Evolutionary conservation across 1,140 invertebrate species (phyloP).

Genomic region (Plutomurus gul): DNA sequence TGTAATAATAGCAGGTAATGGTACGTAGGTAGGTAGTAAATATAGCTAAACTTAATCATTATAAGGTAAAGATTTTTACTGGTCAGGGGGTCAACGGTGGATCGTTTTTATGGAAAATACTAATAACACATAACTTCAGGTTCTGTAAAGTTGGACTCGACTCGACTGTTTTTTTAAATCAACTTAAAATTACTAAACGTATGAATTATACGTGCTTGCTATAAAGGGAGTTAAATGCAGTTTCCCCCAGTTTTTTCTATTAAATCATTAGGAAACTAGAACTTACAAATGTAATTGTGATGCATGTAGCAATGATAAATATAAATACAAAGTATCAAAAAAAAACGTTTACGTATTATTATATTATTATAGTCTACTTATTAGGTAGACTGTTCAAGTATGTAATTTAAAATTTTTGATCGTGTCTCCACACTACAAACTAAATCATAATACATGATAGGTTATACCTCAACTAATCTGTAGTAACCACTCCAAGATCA

Average conservation of each 20-base stretch:
- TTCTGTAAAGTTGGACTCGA: conserved; percentile 13
- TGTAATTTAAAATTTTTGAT: too few relatives aligned
- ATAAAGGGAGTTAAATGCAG: conserved; percentile 24
- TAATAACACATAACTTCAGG: conserved; percentile 19
- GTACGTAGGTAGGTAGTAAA: conserved; percentile 4
- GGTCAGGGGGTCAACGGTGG: conserved; percentile 23
- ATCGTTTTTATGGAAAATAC: conserved; percentile 24
- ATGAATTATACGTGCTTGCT: neutral
- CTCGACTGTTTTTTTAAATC: neutral
- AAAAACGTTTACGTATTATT: too few relatives aligned
- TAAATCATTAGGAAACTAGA: neutral
- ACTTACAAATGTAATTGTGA: neutral
- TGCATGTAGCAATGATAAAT: neutral
- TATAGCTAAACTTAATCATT: conserved; percentile 15
- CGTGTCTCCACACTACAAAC: neutral
- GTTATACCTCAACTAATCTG: neutral
- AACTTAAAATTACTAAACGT: neutral
- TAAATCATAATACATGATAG: conserved; percentile 19
- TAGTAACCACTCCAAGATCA: conserved; percentile 5
- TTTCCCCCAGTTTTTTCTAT: neutral
- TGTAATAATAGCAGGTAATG: conserved; percentile 17
- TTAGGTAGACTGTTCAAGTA: too few relatives aligned
- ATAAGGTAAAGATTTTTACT: conserved; percentile 24
- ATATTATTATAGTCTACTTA: too few relatives aligned
- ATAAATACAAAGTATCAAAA: neutral